Evolutionary conservation across 1,140 invertebrate genomes (phyloP), one percentile per base, ranked within the genome.

Genomic region (Drosophila sp.): DNA sequence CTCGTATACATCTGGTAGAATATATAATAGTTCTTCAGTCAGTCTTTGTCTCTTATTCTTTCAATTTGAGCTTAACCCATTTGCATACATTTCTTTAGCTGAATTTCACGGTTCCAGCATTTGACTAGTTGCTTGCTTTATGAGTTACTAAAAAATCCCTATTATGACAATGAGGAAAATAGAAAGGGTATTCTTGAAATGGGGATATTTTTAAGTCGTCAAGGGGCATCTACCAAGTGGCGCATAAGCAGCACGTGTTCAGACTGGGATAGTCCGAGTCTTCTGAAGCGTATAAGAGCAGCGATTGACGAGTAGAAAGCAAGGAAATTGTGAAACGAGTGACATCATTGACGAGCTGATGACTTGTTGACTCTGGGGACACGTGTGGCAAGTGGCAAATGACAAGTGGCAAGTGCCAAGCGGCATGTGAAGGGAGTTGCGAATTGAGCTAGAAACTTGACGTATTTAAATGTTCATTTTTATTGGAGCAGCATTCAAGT

Each of bases 131-230:
- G 64, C 51, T 59, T 56, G 29, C 14, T 40, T 75, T 64, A 71
- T 50, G 56, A 58, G 40, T 43, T n/a, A n/a, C n/a, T n/a, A n/a
- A n/a, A n/a, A 54, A 81, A 74, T 73, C 59, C 65, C 46, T 63
- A 32, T 82, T 82, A 82, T 63, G 72, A 53, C 51, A 25, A 34
- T 8, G 18, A 54, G 27, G 63, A 13, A 41, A 38, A 21, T 21
- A 2, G n/a, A n/a, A 21, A 21, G 21, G 21, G 21, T 1, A 2
- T 21, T 21, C 21, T 21, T 2, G 21, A 21, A 21, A 29, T 38
- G 32, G 38, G 59, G 11, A 64, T 27, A 14, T 29, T 46, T 34
- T 34, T 18, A 13, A 9, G 38, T 7, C 7, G 32, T 2, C 25
- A 16, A 2, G 46, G 34, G 21, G 48, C 14, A 38, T 38, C 45